Percentiles rank a stretch among this genome's conserved stretches.
These are phyloP conservation scores for Listronotus oregonensis DNA, from an alignment of 1,140 invertebrate species.

Conservation along the genomic window DNA sequence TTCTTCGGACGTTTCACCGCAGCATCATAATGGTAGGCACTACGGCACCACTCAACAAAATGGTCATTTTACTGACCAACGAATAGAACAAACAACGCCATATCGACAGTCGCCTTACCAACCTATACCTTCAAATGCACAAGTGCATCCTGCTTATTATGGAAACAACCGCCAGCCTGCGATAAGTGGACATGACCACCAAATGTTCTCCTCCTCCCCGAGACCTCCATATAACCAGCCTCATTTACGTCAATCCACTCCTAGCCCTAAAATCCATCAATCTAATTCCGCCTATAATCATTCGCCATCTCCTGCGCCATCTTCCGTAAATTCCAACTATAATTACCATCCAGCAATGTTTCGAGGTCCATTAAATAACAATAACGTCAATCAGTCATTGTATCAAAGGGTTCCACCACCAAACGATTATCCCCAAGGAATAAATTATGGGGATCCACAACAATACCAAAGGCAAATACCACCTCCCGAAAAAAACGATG, in stretches of 20 bases:
- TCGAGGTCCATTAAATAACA: constrained; percentile 13
- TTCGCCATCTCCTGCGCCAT: constrained; percentile 49
- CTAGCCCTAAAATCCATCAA: constrained; percentile 25
- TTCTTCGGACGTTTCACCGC: not conserved
- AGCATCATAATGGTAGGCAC: not conserved
- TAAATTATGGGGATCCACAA: constrained; percentile 5
- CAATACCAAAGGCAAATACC: constrained; percentile 11
- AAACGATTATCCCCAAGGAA: constrained; percentile 9
- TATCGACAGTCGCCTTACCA: constrained; percentile 43
- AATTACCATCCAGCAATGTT: constrained; percentile 35
- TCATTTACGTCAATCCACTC: constrained; percentile 36
- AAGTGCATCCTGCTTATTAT: constrained; percentile 29
- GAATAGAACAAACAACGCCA: constrained; percentile 7
- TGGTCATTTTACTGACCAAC: not conserved
- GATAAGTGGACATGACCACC: constrained; percentile 18
- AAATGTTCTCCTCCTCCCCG: constrained; percentile 24
- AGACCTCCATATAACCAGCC: constrained; percentile 18
- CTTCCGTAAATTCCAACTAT: constrained; percentile 34
- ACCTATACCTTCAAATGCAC: constrained; percentile 37
- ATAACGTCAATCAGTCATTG: not conserved
- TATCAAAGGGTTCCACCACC: constrained; percentile 26
- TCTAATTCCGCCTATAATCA: constrained; percentile 22
- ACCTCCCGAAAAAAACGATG: constrained; percentile 19
- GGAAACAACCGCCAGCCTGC: constrained; percentile 11
- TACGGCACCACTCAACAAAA: not conserved